A percentile compares a stretch with the other conserved stretches of the same genome.
Conservation (phyloP, 1,140 invertebrate species). For the Dinoponera quadriceps region DNA sequence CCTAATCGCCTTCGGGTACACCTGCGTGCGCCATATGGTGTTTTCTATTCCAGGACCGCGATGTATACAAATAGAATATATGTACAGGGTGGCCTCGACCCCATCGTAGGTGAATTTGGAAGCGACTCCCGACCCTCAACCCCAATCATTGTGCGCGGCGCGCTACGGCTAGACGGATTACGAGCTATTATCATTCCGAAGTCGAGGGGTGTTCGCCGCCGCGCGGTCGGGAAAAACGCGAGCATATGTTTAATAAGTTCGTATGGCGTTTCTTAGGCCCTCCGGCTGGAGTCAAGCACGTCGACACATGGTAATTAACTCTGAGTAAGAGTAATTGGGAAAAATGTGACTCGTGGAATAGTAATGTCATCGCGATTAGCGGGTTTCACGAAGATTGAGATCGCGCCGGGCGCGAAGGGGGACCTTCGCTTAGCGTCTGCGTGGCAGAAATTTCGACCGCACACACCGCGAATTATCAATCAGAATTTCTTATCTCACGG, state of each 20-base stretch:
- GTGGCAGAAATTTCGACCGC: not conserved
- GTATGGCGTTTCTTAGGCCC: constrained; percentile 66
- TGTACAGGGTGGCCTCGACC: constrained; percentile 65
- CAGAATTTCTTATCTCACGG: no score
- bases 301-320: constrained; percentile 75
- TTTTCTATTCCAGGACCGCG: constrained; percentile 79
- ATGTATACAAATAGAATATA: constrained; percentile 63
- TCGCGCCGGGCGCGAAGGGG: not conserved
- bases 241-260: constrained; percentile 83
- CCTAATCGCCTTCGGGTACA: constrained; percentile 84
- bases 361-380: constrained; percentile 33
- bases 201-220: constrained; percentile 76
- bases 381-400: constrained; percentile 22
- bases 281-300: constrained; percentile 61
- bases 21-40: constrained; percentile 85
- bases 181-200: constrained; percentile 83
- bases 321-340: constrained; percentile 65
- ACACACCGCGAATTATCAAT: no score
- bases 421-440: not conserved
- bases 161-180: constrained; percentile 82
- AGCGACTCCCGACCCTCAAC: constrained; percentile 71
- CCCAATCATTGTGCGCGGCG: constrained; percentile 65
- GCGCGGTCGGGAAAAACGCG: constrained; percentile 69
- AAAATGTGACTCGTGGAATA: constrained; percentile 43
- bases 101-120: constrained; percentile 76